Base-by-base conservation (phyloP, 1,140 invertebrate genomes). In the Thaumatotibia leucotreta region DNA sequence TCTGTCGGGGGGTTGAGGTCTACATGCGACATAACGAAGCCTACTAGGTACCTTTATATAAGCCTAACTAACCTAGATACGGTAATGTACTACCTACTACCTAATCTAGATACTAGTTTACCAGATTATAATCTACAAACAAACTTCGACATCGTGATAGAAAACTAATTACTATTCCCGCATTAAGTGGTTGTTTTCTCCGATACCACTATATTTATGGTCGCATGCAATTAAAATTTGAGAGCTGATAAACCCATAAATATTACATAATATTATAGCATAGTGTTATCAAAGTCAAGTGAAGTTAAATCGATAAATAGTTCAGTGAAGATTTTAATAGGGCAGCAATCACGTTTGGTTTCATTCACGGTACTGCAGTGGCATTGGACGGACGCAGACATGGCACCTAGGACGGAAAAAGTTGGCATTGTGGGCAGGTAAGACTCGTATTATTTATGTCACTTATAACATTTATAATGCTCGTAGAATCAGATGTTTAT, bases 341-440 rank as follows among this genome's bases (percentile, higher is more conserved):
- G 66, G 39, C 39, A 45, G 17, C 14, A 20, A 45, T 45, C 39
- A 20, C 39, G 20, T 45, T 45, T 20, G 39, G 39, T 17, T 77
- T 87, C 80, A 64, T 67, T 68, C 68, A 24, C 24, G 63, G 65
- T 70, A 75, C 63, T 35, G 33, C 54, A 67, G 65, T 65, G 66
- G 50, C n/a, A 24, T 35, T 14, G 31, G 35, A 20, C 61, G 65
- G 29, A 71, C 67, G 73, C 65, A 64, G 61, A 69, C 65, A 79
- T 72, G 76, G 73, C 70, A 63, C 64, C 69, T 20, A 69, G 64
- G 72, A 75, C 77, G 29, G 93, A 93, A 83, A 95, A 94, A 86
- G 92, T 95, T 69, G 94, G 93, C 52, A 95, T 95, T 63, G 86
- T 94, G 49, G 94, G 94, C 77, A 94, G 93, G 94, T 94, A 84